A percentile compares a stretch with the other conserved stretches of the same genome.
Evolutionary conservation across 2,113 vertebrate genomes (phyloP).

Genomic region (Nyctibius bracteatus): DNA sequence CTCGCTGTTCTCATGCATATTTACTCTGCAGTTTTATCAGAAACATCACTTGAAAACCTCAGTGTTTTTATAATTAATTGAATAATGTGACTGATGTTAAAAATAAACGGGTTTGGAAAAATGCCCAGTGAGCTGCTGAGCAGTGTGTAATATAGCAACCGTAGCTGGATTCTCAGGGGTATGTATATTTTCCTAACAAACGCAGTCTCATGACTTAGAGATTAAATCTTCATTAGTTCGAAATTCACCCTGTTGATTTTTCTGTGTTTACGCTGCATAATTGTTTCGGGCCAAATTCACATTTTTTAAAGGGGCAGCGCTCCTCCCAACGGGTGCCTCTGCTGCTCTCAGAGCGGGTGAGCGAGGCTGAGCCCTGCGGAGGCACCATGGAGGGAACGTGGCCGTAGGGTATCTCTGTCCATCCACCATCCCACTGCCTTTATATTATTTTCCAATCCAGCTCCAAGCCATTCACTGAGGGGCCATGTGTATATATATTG

Average conservation of each 20-base stretch:
- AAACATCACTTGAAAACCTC: slow-evolving; percentile 42
- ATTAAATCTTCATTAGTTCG: slow-evolving; percentile 37
- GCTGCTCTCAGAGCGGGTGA: neutral
- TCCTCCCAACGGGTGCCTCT: fast-evolving
- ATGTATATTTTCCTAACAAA: slow-evolving; percentile 38
- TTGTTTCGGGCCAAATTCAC: neutral
- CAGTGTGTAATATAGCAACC: neutral
- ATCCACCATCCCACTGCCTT: neutral
- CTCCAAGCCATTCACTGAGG: neutral
- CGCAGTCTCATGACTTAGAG: slow-evolving; percentile 1
- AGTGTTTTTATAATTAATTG: slow-evolving; percentile 59
- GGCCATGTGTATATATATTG: fast-evolving
- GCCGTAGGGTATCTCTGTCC: neutral
- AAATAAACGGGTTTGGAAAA: slow-evolving; percentile 43
- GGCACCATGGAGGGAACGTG: neutral
- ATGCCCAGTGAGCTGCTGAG: slow-evolving; percentile 4
- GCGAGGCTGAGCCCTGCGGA: neutral
- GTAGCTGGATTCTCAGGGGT: neutral
- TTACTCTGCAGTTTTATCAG: slow-evolving; percentile 10
- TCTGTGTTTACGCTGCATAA: neutral
- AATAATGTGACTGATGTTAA: slow-evolving; percentile 52
- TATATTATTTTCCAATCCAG: fast-evolving
- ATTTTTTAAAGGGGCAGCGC: neutral
- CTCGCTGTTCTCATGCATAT: slow-evolving; percentile 17
- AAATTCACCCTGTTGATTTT: slow-evolving; percentile 28